phyloP scores from a whole-genome alignment of 2,888 invertebrate species.

The Bedellia somnulentella region DNA sequence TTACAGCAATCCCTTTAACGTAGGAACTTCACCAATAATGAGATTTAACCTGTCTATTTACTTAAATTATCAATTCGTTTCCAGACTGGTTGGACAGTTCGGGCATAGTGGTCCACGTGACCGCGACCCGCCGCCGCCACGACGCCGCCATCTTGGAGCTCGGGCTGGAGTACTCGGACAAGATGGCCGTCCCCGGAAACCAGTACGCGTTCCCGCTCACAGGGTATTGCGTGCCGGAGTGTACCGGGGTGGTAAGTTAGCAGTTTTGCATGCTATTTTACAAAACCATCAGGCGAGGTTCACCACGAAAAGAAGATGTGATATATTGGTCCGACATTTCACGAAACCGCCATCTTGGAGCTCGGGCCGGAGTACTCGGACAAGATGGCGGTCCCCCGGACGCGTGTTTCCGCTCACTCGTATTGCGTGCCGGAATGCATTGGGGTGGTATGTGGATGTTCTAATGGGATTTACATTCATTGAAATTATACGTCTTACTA shows the following conservation, averaged over 20 bases:
- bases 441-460: slow-evolving; percentile 73
- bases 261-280: too few species aligned
- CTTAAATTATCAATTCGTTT: too few species aligned
- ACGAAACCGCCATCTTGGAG: slow-evolving; percentile 96
- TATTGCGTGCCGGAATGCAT: slow-evolving; percentile 95
- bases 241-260: slow-evolving; percentile 82
- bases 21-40: too few species aligned
- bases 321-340: too few species aligned
- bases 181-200: slow-evolving; percentile 95
- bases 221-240: slow-evolving; percentile 91
- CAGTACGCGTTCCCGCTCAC: slow-evolving; percentile 77
- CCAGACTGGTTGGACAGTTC: slow-evolving; percentile 86
- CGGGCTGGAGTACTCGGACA: slow-evolving; percentile 97
- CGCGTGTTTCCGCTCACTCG: slow-evolving; percentile 79
- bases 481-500: too few species aligned
- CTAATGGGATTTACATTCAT: too few species aligned
- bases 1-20: too few species aligned
- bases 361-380: slow-evolving; percentile 97
- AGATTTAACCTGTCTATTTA: too few species aligned
- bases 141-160: slow-evolving; percentile 97
- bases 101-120: slow-evolving; percentile 81
- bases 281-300: too few species aligned
- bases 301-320: too few species aligned
- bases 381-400: slow-evolving; percentile 96
- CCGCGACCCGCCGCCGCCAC: slow-evolving; percentile 71